phyloP scores from a whole-genome alignment of 1,140 invertebrate species.

The Centruroides vittatus region DNA sequence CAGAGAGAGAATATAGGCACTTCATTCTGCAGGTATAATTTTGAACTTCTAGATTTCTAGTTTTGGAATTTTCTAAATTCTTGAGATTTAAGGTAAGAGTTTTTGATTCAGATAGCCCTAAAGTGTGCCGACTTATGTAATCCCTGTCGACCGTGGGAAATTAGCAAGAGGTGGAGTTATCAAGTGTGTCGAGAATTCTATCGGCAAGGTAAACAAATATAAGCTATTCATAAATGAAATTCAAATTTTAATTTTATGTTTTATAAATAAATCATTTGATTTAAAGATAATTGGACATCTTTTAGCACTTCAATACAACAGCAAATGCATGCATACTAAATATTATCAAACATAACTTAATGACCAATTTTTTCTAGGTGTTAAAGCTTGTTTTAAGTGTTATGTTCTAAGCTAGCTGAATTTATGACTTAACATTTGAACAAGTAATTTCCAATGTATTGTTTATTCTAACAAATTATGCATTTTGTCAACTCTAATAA shows the following conservation, averaged over 20 bases:
- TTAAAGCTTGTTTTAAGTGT: too few species aligned
- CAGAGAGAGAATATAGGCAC: constrained; percentile 47
- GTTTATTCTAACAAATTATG: too few species aligned
- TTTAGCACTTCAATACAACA: neutral
- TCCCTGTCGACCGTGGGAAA: constrained; percentile 72
- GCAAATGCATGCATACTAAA: neutral
- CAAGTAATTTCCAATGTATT: too few species aligned
- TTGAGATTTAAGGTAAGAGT: neutral
- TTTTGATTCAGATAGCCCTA: constrained; percentile 51
- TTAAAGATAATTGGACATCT: neutral
- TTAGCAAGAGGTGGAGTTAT: constrained; percentile 68
- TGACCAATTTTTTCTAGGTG: too few species aligned
- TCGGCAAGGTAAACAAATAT: constrained; percentile 42
- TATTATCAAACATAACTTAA: neutral
- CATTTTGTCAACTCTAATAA: too few species aligned
- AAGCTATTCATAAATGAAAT: neutral
- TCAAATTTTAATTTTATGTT: neutral
- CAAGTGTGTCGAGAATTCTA: constrained; percentile 88
- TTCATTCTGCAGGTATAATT: constrained; percentile 46
- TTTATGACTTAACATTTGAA: too few species aligned
- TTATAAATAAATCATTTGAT: neutral
- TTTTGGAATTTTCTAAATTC: neutral
- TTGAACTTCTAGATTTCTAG: too few species aligned
- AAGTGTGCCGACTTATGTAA: constrained; percentile 90
- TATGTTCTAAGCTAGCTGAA: too few species aligned